Evolutionary conservation across 1,140 invertebrate genomes (phyloP).

Genomic region (Macrostomum lignano): DNA sequence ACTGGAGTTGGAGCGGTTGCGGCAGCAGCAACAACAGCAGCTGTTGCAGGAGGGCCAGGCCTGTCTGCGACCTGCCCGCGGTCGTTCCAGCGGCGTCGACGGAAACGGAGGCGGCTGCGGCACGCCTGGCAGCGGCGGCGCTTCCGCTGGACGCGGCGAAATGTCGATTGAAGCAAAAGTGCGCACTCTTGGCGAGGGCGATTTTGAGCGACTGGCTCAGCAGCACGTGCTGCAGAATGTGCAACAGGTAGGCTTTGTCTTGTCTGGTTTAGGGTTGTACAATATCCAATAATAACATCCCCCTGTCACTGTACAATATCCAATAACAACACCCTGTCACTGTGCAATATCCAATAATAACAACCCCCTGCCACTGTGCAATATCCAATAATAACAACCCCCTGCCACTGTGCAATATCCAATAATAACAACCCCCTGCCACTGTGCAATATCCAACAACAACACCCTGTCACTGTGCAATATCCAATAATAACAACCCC

Average conservation of each 20-base stretch:
- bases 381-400: no score
- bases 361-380: neutral
- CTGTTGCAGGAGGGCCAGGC: no score
- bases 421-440: neutral
- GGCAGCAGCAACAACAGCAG: no score
- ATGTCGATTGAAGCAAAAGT: no score
- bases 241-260: conserved; percentile 41
- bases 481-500: neutral
- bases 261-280: no score
- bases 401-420: neutral
- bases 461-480: neutral
- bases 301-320: neutral
- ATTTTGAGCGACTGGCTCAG: conserved; percentile 80
- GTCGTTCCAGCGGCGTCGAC: no score
- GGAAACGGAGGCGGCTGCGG: no score
- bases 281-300: neutral
- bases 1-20: neutral
- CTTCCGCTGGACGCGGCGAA: no score
- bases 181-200: conserved; percentile 32
- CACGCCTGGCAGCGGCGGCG: no score
- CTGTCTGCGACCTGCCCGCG: no score
- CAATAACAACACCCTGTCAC: neutral
- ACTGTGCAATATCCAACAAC: neutral
- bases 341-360: neutral
- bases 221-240: conserved; percentile 68